Conservation (phyloP, 2,888 invertebrate genomes). For the Tromatobia lineatoria region DNA sequence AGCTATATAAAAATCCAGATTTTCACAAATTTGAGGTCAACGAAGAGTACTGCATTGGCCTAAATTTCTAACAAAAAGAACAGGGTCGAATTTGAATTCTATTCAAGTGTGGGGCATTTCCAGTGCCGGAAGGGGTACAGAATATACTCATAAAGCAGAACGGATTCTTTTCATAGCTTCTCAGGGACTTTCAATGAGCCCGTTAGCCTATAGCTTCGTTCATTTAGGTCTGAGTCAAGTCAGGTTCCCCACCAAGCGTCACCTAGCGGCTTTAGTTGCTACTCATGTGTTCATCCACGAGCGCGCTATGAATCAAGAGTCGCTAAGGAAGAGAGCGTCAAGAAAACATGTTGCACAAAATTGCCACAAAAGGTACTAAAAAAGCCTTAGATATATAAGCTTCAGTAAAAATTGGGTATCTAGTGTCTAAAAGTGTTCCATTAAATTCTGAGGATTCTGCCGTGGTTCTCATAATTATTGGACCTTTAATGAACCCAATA, state of each 20-base stretch:
- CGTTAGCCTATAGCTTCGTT: constrained; percentile 17
- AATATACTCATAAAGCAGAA: constrained; percentile 6
- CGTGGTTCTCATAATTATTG: not conserved
- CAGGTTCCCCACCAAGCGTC: constrained; percentile 28
- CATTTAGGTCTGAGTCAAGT: constrained; percentile 3
- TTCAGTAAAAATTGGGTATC: not conserved
- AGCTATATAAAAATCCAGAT: not conserved
- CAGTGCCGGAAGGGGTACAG: not conserved
- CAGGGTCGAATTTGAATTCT: constrained; percentile 6
- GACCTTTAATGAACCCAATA: not conserved
- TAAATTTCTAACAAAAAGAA: constrained; percentile 8
- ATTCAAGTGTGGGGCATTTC: not conserved
- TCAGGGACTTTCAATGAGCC: constrained; percentile 15
- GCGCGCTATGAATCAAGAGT: constrained; percentile 39
- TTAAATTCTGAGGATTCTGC: not conserved
- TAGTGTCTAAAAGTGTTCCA: not conserved
- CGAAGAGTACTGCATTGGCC: not conserved
- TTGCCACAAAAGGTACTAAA: not conserved
- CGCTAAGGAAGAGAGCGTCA: constrained; percentile 59
- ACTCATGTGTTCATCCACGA: constrained; percentile 6
- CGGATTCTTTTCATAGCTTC: constrained; percentile 22
- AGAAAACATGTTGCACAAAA: not conserved
- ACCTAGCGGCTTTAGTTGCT: constrained; percentile 30
- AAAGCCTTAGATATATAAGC: not conserved
- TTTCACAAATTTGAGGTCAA: not conserved